Evolutionary conservation across 2,113 vertebrate species (phyloP).

Genomic region (Coregonus clupeaformis): DNA sequence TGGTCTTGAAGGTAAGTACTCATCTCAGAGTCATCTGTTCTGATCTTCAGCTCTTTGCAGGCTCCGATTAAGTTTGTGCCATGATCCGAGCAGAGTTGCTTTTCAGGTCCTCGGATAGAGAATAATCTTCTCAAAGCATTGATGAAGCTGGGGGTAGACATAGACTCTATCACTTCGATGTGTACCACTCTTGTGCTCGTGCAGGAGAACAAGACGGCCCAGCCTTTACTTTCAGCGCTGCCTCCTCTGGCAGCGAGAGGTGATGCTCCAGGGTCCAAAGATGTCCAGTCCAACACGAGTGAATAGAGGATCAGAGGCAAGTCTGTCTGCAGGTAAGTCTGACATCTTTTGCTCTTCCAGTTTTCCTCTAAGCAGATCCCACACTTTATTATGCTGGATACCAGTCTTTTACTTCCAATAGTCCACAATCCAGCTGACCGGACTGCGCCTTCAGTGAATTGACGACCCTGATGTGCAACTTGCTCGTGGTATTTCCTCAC

Average conservation of each 20-base stretch:
- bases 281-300: no score
- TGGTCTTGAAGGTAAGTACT: not conserved
- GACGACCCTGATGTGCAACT: not conserved
- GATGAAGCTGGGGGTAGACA: not conserved
- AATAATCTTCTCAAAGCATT: not conserved
- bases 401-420: not conserved
- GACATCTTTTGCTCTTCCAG: not conserved
- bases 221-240: no score
- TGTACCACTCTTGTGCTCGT: not conserved
- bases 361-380: not conserved
- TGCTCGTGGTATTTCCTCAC: conserved; percentile 10
- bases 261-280: no score
- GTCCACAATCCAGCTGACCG: not conserved
- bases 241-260: no score
- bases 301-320: no score
- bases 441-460: conserved; percentile 1
- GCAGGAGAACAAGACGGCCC: not conserved
- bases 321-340: no score
- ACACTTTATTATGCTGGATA: not conserved
- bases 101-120: not conserved
- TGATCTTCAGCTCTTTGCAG: no score
- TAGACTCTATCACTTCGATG: not conserved
- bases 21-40: not conserved
- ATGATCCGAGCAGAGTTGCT: not conserved
- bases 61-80: not conserved